phyloP scores from a whole-genome alignment of 2,888 invertebrate genomes.

The Latrodectus elegans region DNA sequence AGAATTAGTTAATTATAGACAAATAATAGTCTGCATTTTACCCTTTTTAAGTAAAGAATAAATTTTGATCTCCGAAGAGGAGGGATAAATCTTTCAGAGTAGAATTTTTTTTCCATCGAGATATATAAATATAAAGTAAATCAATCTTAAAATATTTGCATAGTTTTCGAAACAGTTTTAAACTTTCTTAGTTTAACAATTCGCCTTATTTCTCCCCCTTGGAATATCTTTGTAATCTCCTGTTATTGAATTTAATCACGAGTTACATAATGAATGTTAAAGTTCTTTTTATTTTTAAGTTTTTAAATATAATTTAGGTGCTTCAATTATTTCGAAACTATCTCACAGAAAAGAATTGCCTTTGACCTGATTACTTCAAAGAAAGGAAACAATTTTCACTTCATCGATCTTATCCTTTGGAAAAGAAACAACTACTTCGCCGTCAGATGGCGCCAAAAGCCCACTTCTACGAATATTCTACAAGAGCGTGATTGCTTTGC shows the following conservation, averaged over 20 bases:
- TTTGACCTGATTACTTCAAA: constrained; percentile 1
- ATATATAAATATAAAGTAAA: neutral
- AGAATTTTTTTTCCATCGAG: too few species aligned
- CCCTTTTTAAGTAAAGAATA: too few species aligned
- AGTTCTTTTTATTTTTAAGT: neutral
- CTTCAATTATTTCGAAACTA: neutral
- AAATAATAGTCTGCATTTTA: too few species aligned
- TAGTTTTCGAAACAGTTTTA: constrained; percentile 2
- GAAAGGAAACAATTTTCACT: neutral
- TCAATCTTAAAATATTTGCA: neutral
- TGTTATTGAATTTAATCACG: neutral
- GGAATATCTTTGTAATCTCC: neutral
- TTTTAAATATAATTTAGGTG: neutral
- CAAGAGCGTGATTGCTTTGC: constrained; percentile 32
- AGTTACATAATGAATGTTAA: neutral
- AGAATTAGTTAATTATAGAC: too few species aligned
- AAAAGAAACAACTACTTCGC: neutral
- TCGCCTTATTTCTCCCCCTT: neutral
- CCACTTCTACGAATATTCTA: neutral
- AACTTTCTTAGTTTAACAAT: neutral
- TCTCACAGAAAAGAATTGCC: neutral
- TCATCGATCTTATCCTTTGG: constrained; percentile 1
- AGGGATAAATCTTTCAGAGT: too few species aligned
- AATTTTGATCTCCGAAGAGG: too few species aligned
- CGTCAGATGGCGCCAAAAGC: constrained; percentile 41